These are phyloP conservation scores for Drosophila sulfurigaster DNA, from an alignment of 1,140 invertebrate species.

Conservation along the genomic window DNA sequence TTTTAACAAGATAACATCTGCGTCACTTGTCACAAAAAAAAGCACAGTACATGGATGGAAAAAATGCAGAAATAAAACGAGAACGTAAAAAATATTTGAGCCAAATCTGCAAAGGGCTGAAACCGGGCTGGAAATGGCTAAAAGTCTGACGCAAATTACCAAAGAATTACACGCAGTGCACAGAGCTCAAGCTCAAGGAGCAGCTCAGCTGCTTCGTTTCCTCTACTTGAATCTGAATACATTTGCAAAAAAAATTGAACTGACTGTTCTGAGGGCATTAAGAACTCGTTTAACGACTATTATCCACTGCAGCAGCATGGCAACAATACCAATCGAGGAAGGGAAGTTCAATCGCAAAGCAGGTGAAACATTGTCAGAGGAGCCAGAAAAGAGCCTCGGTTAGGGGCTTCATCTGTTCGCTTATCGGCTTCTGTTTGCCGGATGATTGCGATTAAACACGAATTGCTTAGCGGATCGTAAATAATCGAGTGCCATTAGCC, in stretches of 20 bases:
- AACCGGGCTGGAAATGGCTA: slow-evolving; percentile 24
- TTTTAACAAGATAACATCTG: slow-evolving; percentile 72
- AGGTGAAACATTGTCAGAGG: slow-evolving; percentile 1
- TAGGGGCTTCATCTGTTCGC: slow-evolving; percentile 48
- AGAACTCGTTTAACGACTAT: slow-evolving; percentile 61
- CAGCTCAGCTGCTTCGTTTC: too few relatives aligned
- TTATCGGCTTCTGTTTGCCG: slow-evolving; percentile 57
- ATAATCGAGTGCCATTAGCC: slow-evolving; percentile 65
- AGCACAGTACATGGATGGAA: neutral
- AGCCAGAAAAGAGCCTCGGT: slow-evolving; percentile 2
- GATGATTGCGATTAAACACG: slow-evolving; percentile 63
- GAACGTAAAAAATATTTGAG: slow-evolving; percentile 32
- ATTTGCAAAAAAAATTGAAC: slow-evolving; percentile 30
- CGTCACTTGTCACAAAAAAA: slow-evolving; percentile 66
- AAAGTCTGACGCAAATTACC: slow-evolving; percentile 59
- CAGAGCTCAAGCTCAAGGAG: slow-evolving; percentile 1
- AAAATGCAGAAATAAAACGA: slow-evolving; percentile 10
- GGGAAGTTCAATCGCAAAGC: slow-evolving; percentile 3
- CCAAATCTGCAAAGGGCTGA: slow-evolving; percentile 26
- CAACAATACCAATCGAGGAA: slow-evolving; percentile 8
- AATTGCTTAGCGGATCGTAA: slow-evolving; percentile 67
- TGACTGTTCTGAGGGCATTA: slow-evolving; percentile 48
- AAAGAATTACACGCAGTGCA: slow-evolving; percentile 62
- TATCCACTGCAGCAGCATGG: slow-evolving; percentile 14
- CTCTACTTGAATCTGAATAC: slow-evolving; percentile 33